A percentile compares a stretch with the other conserved stretches of the same genome.
These are phyloP conservation scores for Dyspetes luteomarginatus DNA, from an alignment of 2,888 invertebrate species.

Conservation along the genomic window DNA sequence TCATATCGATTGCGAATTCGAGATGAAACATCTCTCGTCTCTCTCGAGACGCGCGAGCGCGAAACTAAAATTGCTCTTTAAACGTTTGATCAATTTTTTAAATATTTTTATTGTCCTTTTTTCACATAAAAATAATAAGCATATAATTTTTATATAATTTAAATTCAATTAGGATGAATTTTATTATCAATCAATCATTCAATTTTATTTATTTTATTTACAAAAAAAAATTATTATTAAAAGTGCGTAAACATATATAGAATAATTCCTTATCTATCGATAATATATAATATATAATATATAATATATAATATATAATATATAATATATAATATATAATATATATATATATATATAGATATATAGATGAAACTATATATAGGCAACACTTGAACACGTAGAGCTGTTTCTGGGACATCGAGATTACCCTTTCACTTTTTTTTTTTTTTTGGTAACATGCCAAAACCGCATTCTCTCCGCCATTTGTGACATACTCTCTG, in stretches of 20 bases:
- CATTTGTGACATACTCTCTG: conserved; percentile 59
- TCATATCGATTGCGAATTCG: conserved; percentile 63
- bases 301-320: neutral
- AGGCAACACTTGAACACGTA: conserved; percentile 64
- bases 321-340: neutral
- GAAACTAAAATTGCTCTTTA: conserved; percentile 13
- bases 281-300: neutral
- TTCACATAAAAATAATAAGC: neutral
- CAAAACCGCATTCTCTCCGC: conserved; percentile 80
- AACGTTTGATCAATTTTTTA: neutral
- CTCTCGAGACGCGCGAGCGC: conserved; percentile 11
- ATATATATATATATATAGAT: neutral
- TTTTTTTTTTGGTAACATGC: conserved; percentile 77
- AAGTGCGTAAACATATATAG: neutral
- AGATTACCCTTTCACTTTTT: conserved; percentile 77
- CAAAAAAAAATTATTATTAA: neutral
- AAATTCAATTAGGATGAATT: neutral
- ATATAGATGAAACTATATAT: conserved; percentile 39
- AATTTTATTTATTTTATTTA: too few relatives aligned
- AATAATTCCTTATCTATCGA: neutral
- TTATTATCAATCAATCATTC: too few relatives aligned
- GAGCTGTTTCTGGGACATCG: conserved; percentile 70
- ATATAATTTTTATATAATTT: neutral
- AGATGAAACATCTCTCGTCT: conserved; percentile 53
- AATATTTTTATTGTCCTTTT: neutral